Conservation (phyloP, 2,888 invertebrate genomes). For the Chesias legatella region DNA sequence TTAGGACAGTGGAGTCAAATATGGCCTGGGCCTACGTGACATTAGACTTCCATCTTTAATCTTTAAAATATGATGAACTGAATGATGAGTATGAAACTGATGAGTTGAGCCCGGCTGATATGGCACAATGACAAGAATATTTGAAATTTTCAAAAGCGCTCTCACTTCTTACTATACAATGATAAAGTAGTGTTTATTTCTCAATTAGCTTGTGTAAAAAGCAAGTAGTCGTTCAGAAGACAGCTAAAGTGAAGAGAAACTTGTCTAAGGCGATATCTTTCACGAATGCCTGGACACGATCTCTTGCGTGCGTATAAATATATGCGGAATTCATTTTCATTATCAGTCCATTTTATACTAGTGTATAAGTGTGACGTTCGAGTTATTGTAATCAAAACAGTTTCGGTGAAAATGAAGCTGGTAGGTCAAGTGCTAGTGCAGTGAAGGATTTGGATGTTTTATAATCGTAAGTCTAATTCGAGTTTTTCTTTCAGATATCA, state of each 20-base stretch:
- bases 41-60: too few species aligned
- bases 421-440: slow-evolving; percentile 62
- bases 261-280: slow-evolving; percentile 61
- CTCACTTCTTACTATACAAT: slow-evolving; percentile 12
- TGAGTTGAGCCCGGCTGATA: too few species aligned
- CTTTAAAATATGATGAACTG: too few species aligned
- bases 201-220: slow-evolving; percentile 22
- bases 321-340: slow-evolving; percentile 79
- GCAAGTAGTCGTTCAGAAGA: slow-evolving; percentile 21
- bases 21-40: too few species aligned
- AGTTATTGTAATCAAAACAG: slow-evolving; percentile 45
- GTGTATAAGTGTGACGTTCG: slow-evolving; percentile 66
- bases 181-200: slow-evolving; percentile 12
- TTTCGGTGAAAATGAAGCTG: slow-evolving; percentile 72
- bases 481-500: slow-evolving; percentile 60
- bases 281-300: slow-evolving; percentile 73
- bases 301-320: slow-evolving; percentile 75
- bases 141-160: background rate
- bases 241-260: slow-evolving; percentile 56
- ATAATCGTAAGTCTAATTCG: slow-evolving; percentile 41
- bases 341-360: slow-evolving; percentile 69
- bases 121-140: background rate
- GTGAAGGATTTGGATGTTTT: slow-evolving; percentile 36
- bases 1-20: too few species aligned
- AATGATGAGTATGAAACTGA: too few species aligned